These are phyloP conservation scores for Bryconaethiops microstoma DNA, from an alignment of 2,797 vertebrate species.

Conservation along the genomic window DNA sequence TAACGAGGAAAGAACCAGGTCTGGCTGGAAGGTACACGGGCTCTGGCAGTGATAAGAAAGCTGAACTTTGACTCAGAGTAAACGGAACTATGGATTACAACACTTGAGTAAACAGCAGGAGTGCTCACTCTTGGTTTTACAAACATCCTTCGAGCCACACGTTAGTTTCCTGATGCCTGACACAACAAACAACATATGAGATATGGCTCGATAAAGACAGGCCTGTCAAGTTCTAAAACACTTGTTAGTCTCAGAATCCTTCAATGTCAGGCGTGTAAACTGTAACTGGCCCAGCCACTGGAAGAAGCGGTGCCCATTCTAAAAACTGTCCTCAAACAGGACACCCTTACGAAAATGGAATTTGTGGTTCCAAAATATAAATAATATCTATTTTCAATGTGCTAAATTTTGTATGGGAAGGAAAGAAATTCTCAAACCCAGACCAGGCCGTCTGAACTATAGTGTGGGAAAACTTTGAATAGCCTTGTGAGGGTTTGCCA, in stretches of 20 bases:
- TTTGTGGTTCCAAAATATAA: background rate
- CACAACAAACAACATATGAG: constrained; percentile 39
- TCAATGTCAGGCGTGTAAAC: too few relatives aligned
- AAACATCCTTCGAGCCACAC: constrained; percentile 54
- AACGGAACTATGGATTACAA: constrained; percentile 58
- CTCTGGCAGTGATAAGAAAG: constrained; percentile 51
- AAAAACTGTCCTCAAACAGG: background rate
- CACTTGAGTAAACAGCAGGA: constrained; percentile 53
- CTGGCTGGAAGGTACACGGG: constrained; percentile 3
- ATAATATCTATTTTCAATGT: background rate
- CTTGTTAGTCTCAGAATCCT: background rate
- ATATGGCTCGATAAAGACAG: constrained; percentile 35
- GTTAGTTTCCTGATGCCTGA: constrained; percentile 52
- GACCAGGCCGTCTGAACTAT: background rate
- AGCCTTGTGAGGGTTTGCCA: constrained; percentile 33
- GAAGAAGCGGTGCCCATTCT: background rate
- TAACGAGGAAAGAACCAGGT: constrained; percentile 21
- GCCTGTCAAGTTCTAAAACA: constrained; percentile 16
- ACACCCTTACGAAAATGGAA: background rate
- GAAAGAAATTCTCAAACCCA: background rate
- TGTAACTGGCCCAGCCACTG: background rate
- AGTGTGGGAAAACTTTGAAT: constrained; percentile 39
- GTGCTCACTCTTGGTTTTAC: constrained; percentile 52
- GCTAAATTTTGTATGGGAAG: background rate
- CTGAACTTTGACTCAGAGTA: constrained; percentile 55